These are phyloP conservation scores for Notolepis coatsorum DNA, from an alignment of 2,797 vertebrate species.

Conservation along the genomic window DNA sequence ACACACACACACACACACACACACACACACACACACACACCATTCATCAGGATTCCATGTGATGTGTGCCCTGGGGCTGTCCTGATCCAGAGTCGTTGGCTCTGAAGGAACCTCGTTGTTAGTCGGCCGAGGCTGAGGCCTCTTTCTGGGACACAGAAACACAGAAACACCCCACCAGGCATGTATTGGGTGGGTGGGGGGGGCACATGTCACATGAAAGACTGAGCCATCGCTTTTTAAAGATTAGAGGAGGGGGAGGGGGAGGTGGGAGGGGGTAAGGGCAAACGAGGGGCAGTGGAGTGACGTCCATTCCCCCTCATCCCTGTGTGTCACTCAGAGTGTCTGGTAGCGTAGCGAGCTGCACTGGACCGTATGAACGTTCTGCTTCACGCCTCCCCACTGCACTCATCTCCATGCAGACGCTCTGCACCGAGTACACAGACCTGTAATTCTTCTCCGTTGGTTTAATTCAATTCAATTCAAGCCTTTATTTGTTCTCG, in stretches of 20 bases:
- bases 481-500: too few species aligned
- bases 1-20: neutral
- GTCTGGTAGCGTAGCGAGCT: too few species aligned
- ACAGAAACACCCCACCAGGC: constrained; percentile 45
- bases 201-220: constrained; percentile 68
- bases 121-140: constrained; percentile 51
- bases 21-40: constrained; percentile 21
- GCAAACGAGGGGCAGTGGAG: constrained; percentile 21
- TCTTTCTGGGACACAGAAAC: constrained; percentile 72
- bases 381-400: too few species aligned
- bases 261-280: constrained; percentile 15
- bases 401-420: too few species aligned
- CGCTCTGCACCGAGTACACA: too few species aligned
- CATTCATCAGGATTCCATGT: constrained; percentile 73
- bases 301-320: constrained; percentile 21
- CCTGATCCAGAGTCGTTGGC: constrained; percentile 52
- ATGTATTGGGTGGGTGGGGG: constrained; percentile 17
- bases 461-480: too few species aligned
- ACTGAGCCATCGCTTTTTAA: constrained; percentile 47
- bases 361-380: too few species aligned
- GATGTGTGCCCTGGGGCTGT: constrained; percentile 68
- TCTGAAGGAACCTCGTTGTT: constrained; percentile 77
- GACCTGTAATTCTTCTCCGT: too few species aligned
- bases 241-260: constrained; percentile 37
- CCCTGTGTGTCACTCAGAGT: constrained; percentile 18